Percentiles rank a stretch among this genome's conserved stretches.
phyloP scores from a whole-genome alignment of 2,113 vertebrate genomes.

The Sinocyclocheilus anshuiensis region DNA sequence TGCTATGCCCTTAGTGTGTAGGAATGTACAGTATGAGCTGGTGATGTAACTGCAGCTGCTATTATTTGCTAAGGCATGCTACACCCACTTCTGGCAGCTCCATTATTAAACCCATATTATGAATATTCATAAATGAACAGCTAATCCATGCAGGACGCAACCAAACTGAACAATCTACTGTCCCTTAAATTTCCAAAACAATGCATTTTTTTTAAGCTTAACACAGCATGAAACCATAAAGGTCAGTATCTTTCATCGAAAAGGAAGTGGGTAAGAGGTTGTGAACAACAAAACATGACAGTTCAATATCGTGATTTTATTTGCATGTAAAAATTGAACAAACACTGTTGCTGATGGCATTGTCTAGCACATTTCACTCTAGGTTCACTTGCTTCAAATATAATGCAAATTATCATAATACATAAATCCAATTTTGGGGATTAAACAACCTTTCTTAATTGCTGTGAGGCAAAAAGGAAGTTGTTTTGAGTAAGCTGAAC shows the following conservation, averaged over 20 bases:
- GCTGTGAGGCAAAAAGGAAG: background rate
- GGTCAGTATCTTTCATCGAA: background rate
- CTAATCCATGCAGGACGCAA: background rate
- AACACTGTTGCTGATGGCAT: background rate
- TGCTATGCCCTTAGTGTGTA: background rate
- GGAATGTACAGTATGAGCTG: background rate
- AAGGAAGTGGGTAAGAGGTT: conserved; percentile 16
- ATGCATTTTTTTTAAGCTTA: background rate
- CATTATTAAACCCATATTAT: too few relatives aligned
- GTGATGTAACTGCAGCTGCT: background rate
- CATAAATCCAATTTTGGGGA: background rate
- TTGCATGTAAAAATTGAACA: background rate
- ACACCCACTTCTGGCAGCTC: background rate
- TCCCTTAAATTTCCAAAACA: background rate
- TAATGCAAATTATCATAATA: background rate
- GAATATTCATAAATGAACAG: background rate
- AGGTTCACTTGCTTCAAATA: background rate
- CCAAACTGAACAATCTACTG: background rate
- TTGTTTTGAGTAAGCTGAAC: background rate
- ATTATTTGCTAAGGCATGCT: background rate
- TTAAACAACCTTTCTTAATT: background rate
- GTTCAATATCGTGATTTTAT: background rate
- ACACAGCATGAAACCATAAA: background rate
- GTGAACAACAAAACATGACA: background rate
- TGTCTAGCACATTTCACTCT: background rate